Conservation (phyloP, 2,797 vertebrate species). For the Aeoliscus strigatus region DNA sequence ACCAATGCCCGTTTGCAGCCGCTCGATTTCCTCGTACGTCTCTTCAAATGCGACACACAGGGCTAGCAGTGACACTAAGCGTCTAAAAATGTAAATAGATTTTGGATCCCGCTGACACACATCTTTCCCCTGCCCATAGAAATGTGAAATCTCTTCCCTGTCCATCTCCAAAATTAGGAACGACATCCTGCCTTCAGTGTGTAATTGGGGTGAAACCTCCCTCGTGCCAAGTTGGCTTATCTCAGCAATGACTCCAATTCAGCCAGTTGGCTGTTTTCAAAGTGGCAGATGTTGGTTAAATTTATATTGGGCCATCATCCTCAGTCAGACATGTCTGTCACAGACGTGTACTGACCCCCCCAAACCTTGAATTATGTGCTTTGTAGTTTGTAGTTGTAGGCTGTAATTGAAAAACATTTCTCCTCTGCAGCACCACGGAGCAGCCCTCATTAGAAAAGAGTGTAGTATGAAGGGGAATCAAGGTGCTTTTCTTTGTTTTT, state of each 20-base stretch:
- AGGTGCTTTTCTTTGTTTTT: no score
- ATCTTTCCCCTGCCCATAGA: constrained; percentile 38
- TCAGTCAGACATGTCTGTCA: constrained; percentile 26
- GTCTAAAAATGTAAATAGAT: no score
- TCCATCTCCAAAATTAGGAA: constrained; percentile 68
- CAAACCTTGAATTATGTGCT: no score
- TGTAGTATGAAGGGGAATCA: no score
- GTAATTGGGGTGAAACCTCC: constrained; percentile 64
- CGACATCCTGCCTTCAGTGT: constrained; percentile 63
- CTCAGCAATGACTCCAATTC: constrained; percentile 49
- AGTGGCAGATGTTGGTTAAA: constrained; percentile 66
- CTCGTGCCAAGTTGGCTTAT: constrained; percentile 63
- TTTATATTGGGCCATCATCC: constrained; percentile 48
- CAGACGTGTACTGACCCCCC: constrained; percentile 36
- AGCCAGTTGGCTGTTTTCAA: constrained; percentile 59
- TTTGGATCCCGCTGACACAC: constrained; percentile 7
- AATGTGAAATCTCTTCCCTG: constrained; percentile 56
- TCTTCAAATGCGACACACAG: no score
- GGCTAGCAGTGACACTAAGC: no score
- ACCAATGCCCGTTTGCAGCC: not conserved
- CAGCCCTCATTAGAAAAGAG: no score
- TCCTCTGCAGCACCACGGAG: no score
- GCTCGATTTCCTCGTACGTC: no score
- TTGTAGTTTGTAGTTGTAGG: no score
- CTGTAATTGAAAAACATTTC: no score